Evolutionary conservation across 2,888 invertebrate species (phyloP), one percentile per base, ranked within the genome.

Genomic region (Drosophila falleni): DNA sequence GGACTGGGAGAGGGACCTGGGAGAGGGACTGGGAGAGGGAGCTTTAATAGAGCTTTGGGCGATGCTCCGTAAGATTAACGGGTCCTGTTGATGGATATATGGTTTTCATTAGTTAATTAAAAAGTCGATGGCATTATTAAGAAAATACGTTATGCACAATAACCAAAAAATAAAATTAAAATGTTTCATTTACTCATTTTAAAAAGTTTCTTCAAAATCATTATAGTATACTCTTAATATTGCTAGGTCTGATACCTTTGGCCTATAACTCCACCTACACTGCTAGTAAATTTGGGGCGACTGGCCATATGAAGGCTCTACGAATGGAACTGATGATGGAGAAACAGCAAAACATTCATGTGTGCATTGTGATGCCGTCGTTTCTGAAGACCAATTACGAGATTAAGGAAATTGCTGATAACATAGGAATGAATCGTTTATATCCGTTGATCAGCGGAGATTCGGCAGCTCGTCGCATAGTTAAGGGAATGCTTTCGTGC

Each of bases 281-380:
- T 0, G 81, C 92, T 15, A 90, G 92, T 5, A 93, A 93, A 78
- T 92, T 81, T 42, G 93, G 86, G 0, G 87, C 91, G 0, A 74
- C 84, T 8, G 91, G 91, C 0, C 80, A 92, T 15, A 93, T 93
- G 91, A 71, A 53, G 10, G 71, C 87, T 0, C 37, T 92, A 8
- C 84, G 87, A 3, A 50, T 78, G 49, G 93, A 93, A 53, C 49
- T 93, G 5, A 66, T 77, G 8, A 39, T 84, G 1, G 74, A 80
- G 9, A 69, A 86, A 0, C 80, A 71, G 16, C 55, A 70, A 0
- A 66, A 85, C 29, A 91, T 92, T 2, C 73, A 81, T 3, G 80
- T 82, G 2, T 80, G 80, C 9, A 88, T 85, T 3, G 88, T 91
- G 0, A 89, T 91, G 74, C 93, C 93, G 3, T 87, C 78, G 50